Evolutionary conservation across 2,797 vertebrate genomes (phyloP).

Genomic region (Falco concolor): DNA sequence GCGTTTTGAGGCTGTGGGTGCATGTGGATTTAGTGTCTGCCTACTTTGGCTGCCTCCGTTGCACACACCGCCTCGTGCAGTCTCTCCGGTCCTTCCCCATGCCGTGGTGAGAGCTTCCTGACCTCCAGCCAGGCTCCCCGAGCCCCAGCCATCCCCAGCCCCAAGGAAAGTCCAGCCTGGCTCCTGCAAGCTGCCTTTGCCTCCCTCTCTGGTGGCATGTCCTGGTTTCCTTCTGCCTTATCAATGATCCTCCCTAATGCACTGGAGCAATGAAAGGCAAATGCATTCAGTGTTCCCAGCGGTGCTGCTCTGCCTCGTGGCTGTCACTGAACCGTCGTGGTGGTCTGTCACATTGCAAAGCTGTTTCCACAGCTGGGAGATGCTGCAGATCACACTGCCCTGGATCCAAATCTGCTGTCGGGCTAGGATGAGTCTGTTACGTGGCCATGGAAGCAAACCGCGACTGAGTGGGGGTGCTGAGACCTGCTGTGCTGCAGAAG

Average conservation of each 20-base stretch:
- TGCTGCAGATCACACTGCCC: neutral
- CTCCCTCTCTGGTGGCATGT: neutral
- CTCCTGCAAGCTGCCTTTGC: neutral
- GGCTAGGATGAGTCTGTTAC: neutral
- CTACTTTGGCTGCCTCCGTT: neutral
- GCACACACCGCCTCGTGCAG: fast-evolving
- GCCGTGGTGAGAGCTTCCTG: fast-evolving
- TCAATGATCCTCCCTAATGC: neutral
- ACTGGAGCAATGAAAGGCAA: fast-evolving
- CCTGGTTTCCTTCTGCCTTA: neutral
- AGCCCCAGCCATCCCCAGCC: neutral
- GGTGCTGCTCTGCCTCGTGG: fast-evolving
- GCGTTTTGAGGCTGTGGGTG: neutral
- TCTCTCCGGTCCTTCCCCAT: neutral
- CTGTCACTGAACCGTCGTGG: fast-evolving
- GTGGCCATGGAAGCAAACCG: fast-evolving
- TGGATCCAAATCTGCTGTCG: fast-evolving
- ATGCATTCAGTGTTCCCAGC: neutral
- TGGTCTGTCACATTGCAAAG: neutral
- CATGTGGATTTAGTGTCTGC: neutral
- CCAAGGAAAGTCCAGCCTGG: neutral
- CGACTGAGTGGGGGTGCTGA: neutral
- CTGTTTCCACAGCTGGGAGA: neutral
- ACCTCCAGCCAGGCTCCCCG: neutral
- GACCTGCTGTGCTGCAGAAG: neutral